Evolutionary conservation across 1,140 invertebrate genomes (phyloP), one percentile per base, ranked within the genome.

Genomic region (Ditylenchus dipsaci): DNA sequence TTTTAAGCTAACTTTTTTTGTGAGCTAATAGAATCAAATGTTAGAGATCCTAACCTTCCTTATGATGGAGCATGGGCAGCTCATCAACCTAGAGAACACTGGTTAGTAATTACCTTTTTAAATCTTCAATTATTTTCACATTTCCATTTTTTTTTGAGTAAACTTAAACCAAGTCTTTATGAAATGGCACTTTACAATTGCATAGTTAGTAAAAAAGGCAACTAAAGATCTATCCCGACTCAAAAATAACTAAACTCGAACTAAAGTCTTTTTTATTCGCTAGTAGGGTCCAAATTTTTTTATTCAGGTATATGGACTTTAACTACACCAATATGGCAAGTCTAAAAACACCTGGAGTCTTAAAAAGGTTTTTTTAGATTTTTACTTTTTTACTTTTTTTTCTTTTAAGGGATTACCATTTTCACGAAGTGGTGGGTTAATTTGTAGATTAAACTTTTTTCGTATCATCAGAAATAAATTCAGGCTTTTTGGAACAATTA

Each of bases 401-500:
- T 78, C 78, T 82, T 1, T 64, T 56, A 21, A 49, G 78, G 17
- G 79, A 81, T 61, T 81, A 82, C 53, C 71, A 76, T n/a, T 82
- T 76, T 63, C 72, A 82, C 56, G 74, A 80, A 61, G 79, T 81
- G 49, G 49, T 53, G 8, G 3, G 15, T 11, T 7, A 7, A 7
- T 53, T 53, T 53, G 23, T 17, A 7, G 23, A 53, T 53, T 21
- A 7, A 7, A 53, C 3, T 64, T 56, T n/a, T 8, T 27, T n/a
- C 17, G 8, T 17, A 9, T 53, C 3, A 21, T 53, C n/a, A 21
- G n/a, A n/a, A n/a, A 7, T 53, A 53, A 3, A 26, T 53, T 53
- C 15, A 53, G 56, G 69, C 72, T 9, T 81, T 81, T 63, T 81
- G 79, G 79, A 78, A 82, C 61, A 71, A 81, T 62, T 82, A 75